Percentiles rank a stretch among this genome's conserved stretches.
These are phyloP conservation scores for Philopedon plagiatum DNA, from an alignment of 2,888 invertebrate species.

Conservation along the genomic window DNA sequence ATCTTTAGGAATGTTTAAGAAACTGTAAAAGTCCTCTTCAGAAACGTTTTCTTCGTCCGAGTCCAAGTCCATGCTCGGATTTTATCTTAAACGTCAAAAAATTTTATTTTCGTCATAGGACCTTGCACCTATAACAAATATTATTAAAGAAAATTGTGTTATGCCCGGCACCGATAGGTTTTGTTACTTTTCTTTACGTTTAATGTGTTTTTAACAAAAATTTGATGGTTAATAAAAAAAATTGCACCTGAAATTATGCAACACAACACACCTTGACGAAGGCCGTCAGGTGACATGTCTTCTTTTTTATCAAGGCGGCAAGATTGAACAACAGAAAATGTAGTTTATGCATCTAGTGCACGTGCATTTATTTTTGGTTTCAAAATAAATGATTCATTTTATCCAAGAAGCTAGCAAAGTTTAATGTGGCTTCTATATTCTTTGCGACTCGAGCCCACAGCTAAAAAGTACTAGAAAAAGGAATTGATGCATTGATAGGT, in stretches of 20 bases:
- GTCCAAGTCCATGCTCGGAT: conserved; percentile 74
- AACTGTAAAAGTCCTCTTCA: conserved; percentile 91
- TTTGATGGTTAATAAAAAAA: conserved; percentile 18
- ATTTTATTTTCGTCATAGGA: conserved; percentile 7
- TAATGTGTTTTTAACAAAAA: conserved; percentile 8
- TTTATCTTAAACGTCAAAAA: conserved; percentile 29
- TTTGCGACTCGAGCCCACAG: no score
- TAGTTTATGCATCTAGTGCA: no score
- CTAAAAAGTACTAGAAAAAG: no score
- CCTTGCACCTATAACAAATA: background rate
- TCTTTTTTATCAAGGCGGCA: background rate
- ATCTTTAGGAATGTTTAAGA: conserved; percentile 87
- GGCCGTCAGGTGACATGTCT: background rate
- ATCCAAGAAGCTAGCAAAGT: no score
- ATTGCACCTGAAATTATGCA: conserved; percentile 36
- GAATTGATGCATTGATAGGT: no score
- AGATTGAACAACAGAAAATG: no score
- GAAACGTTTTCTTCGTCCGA: conserved; percentile 75
- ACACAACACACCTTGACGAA: conserved; percentile 38
- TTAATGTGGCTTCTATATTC: no score
- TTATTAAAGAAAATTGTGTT: background rate
- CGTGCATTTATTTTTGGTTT: no score
- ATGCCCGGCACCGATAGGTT: background rate
- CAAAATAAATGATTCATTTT: no score
- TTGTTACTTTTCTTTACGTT: background rate